Evolutionary conservation across 2,888 invertebrate genomes (phyloP).

Genomic region (Oithona nana): DNA sequence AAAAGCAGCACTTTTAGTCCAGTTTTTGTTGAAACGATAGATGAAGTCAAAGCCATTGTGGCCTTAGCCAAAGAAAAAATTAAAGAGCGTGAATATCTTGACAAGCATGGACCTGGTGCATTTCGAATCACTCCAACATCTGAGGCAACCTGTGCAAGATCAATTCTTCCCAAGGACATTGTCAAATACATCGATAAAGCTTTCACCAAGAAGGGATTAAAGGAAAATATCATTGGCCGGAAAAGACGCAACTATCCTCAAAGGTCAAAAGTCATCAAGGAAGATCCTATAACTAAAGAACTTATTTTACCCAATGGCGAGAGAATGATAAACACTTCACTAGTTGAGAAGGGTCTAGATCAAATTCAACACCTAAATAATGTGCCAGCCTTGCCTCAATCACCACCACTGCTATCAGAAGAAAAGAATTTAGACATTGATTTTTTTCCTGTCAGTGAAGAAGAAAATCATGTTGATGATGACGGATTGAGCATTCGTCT

Average conservation of each 20-base stretch:
- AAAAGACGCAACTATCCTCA: conserved; percentile 7
- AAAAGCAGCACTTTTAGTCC: too few relatives aligned
- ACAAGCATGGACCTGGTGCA: neutral
- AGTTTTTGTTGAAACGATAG: too few relatives aligned
- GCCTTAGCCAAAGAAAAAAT: neutral
- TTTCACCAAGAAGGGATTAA: neutral
- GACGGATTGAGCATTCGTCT: too few relatives aligned
- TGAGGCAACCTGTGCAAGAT: neutral
- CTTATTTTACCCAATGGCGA: conserved; percentile 5
- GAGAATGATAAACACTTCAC: too few relatives aligned
- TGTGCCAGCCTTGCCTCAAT: too few relatives aligned
- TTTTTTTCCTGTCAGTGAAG: too few relatives aligned
- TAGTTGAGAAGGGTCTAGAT: too few relatives aligned
- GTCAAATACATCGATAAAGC: conserved; percentile 1
- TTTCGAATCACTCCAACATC: neutral
- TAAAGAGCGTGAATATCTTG: neutral
- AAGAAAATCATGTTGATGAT: too few relatives aligned
- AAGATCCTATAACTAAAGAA: conserved; percentile 1
- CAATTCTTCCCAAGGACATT: neutral
- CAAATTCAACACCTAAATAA: too few relatives aligned
- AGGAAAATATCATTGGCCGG: conserved; percentile 3
- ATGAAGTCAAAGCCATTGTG: conserved; percentile 7
- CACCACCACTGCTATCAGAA: too few relatives aligned
- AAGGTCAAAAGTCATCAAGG: neutral
- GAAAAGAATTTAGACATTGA: too few relatives aligned